Base-by-base conservation (phyloP, 2,888 invertebrate species). In the Sarcophaga carnaria region DNA sequence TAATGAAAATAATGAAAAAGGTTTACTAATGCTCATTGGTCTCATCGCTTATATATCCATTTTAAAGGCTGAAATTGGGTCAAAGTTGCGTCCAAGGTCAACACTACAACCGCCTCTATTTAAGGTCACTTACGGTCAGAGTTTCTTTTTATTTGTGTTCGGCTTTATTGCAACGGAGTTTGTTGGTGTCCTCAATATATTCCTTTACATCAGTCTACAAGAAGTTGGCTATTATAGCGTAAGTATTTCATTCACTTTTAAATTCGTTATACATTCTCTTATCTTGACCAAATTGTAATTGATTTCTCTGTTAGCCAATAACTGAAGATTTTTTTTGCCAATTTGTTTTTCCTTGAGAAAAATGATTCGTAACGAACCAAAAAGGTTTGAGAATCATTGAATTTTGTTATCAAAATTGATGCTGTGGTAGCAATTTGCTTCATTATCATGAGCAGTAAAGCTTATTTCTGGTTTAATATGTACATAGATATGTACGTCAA, bases 21-120 rank as follows among this genome's bases (percentile, higher is more conserved):
- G 98, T 93, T 94, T 98, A 88, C 95, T 97, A 89, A 97, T 98
- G 97, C 95, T 98, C 90, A 96, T 97, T 89, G 98, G 97, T 72
- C 95, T 98, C 93, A 97, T 98, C 91, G 97, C 98, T 95, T 98
- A 98, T 95, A 97, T 98, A 94, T 97, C 98, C 81, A 96, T 97
- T 91, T 96, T 98, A 93, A 98, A 98, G 94, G 96, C 97, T 12
- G 98, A 98, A 95, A 95, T 98, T 69, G 97, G 97, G 67, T 96
- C 96, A 91, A 98, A 98, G 93, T 94, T 98, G 84, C 95, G 97
- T 86, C 96, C 97, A 85, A 95, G 96, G 91, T 97, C 97, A 25
- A 95, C 96, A 76, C 95, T 97, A 85, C 96, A 97, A 91, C 96
- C 96, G 63, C 96, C 97, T 1, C 94, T 96, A 78, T 97, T 98